Percentiles rank a stretch among this genome's conserved stretches.
phyloP scores from a whole-genome alignment of 1,140 invertebrate genomes.

The Delia radicum region DNA sequence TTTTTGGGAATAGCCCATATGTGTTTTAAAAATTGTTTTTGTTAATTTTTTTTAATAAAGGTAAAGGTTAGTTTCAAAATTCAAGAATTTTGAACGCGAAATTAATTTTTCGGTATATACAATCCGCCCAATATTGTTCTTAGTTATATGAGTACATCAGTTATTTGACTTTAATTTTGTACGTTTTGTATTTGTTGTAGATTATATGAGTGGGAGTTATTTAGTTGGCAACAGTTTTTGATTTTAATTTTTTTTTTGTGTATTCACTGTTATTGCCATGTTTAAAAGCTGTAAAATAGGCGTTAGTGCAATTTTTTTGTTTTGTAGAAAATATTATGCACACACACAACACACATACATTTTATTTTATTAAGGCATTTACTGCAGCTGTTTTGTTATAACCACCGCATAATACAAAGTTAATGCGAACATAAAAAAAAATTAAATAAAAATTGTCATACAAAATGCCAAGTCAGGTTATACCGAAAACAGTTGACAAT shows the following conservation, averaged over 20 bases:
- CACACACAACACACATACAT: no score
- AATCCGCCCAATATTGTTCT: no score
- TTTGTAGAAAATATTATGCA: neutral
- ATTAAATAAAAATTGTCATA: neutral
- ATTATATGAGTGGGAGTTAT: neutral
- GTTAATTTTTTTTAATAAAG: no score
- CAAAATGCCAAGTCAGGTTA: neutral
- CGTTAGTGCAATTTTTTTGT: neutral
- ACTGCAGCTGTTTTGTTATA: neutral
- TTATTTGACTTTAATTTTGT: neutral
- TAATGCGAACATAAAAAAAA: neutral
- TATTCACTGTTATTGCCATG: neutral
- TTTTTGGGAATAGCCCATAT: no score
- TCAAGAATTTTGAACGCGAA: no score
- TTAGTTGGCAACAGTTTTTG: slow-evolving; percentile 4
- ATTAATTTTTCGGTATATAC: no score
- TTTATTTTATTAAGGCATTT: no score
- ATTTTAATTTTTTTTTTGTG: neutral
- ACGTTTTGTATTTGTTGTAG: neutral
- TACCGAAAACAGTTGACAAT: neutral
- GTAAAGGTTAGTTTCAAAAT: no score
- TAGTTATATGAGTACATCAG: no score
- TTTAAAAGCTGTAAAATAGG: neutral
- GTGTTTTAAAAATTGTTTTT: no score
- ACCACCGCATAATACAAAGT: neutral